Base-by-base conservation (phyloP, 1,140 invertebrate genomes). In the Conus ventricosus region DNA sequence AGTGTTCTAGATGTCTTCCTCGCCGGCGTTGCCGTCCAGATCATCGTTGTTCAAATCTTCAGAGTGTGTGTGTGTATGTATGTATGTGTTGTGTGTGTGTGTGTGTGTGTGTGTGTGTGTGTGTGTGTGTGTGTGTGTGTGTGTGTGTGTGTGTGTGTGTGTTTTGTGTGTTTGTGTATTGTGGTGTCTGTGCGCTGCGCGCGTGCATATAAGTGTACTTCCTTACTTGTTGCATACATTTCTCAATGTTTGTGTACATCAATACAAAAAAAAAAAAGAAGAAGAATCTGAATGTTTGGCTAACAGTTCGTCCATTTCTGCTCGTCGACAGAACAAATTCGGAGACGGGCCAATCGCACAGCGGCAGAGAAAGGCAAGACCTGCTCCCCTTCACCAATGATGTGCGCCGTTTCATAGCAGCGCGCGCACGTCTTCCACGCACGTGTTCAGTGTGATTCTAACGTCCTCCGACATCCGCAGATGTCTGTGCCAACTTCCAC, bases 361-460 rank as follows among this genome's bases (percentile, higher is more conserved):
- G 87, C 87, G 5, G 63, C 76, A 76, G 78, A 89, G 15, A 76
- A 89, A 20, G 53, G 78, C 27, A 87, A 83, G 57, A 87, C 60
- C 27, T 85, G 85, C 75, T 78, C 85, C 54, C 53, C 85, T 15
- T 54, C 85, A 2, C 85, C 85, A 7, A 87, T 86, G 84, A 75
- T 87, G 71, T 87, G 85, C 51, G 85, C 85, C 85, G 75, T 87
- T n/a, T 87, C 85, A 51, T 87, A 87, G 85, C 85, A 82, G n/a
- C 82, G 54, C 51, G 5, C 15, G n/a, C 71, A 57, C n/a, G 10
- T 15, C 25, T 51, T 20, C 71, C n/a, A 7, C n/a, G 11, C 63
- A 5, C 5, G 85, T 80, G 55, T 75, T 78, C 23, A 76, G 17
- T 78, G 23, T 87, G 51, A 25, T 23, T 39, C 15, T 27, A 25